A percentile compares a stretch with the other conserved stretches of the same genome.
These are phyloP conservation scores for Eumeta japonica DNA, from an alignment of 1,140 invertebrate species.

Conservation along the genomic window DNA sequence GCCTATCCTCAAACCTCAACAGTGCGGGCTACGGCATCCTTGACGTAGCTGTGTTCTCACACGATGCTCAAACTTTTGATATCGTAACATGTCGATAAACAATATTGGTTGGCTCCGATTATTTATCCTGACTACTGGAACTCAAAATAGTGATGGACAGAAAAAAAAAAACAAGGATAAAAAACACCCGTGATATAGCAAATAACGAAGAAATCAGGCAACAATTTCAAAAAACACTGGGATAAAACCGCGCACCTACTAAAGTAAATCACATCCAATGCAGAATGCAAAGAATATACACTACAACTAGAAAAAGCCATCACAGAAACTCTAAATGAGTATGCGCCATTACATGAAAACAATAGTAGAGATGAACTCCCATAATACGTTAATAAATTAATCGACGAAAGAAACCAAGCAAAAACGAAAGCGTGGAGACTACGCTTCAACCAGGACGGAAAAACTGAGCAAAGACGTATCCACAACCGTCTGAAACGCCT, in stretches of 20 bases:
- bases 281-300: slow-evolving; percentile 4
- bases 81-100: slow-evolving; percentile 3
- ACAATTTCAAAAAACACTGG: slow-evolving; percentile 1
- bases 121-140: slow-evolving; percentile 4
- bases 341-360: no score
- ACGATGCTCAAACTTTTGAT: neutral
- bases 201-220: slow-evolving; percentile 2
- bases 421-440: no score
- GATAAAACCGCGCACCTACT: neutral
- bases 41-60: slow-evolving; percentile 4
- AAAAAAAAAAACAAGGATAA: slow-evolving; percentile 1
- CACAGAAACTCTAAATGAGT: slow-evolving; percentile 2
- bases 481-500: no score
- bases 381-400: slow-evolving; percentile 2
- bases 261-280: slow-evolving; percentile 3
- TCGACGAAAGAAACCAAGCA: slow-evolving; percentile 3
- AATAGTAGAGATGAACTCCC: slow-evolving; percentile 6
- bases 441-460: slow-evolving; percentile 4
- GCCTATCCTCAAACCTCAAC: slow-evolving; percentile 4
- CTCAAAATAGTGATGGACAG: no score
- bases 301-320: slow-evolving; percentile 5
- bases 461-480: neutral
- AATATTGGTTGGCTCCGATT: slow-evolving; percentile 4
- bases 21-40: slow-evolving; percentile 6
- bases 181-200: no score